Base-by-base conservation (phyloP, 2,888 invertebrate species). In the Rhagophthalmus giganteus region DNA sequence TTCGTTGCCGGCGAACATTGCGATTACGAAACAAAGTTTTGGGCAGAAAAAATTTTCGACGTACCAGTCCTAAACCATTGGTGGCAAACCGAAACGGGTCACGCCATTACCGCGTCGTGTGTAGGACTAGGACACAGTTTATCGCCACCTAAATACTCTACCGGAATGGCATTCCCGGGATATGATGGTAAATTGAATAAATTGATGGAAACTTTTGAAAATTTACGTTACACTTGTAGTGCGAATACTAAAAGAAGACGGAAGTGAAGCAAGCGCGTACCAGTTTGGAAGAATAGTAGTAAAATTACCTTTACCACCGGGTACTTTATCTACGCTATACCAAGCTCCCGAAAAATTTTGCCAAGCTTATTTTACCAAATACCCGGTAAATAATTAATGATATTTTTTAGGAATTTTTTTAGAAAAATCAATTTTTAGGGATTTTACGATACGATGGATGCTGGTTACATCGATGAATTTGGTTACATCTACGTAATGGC, bases 81-180 rank as follows among this genome's bases (percentile, higher is more conserved):
- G 94, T 96, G 96, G 95, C 96, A 96, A 77, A 95, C 96, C 1
- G 96, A 96, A 76, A 90, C 92, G 0, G 95, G 95, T 0, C 91
- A 92, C 52, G 86, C 94, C 0, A 89, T 96, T 46, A 91, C 94
- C 0, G 88, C 92, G 0, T 85, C 88, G 0, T 91, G 91, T 67
- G 68, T 89, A 5, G 94, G 92, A 0, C 82, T 90, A 28, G 85
- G 83, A 0, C 83, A 88, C 27, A 84, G 79, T 65, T 76, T 82
- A 0, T 79, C 81, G 54, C 88, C 90, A 0, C 91, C 90, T 0
- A 82, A 81, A 58, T 85, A 84, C 62, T 69, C 88, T 1, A 87
- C 92, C 0, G 96, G 96, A 0, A 83, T 90, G 72, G 88, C 94
- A 0, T 85, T 94, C 28, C 89, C 94, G 5, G 96, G 96, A 55